phyloP scores from a whole-genome alignment of 2,888 invertebrate genomes.

The Sclerodermus sp. region DNA sequence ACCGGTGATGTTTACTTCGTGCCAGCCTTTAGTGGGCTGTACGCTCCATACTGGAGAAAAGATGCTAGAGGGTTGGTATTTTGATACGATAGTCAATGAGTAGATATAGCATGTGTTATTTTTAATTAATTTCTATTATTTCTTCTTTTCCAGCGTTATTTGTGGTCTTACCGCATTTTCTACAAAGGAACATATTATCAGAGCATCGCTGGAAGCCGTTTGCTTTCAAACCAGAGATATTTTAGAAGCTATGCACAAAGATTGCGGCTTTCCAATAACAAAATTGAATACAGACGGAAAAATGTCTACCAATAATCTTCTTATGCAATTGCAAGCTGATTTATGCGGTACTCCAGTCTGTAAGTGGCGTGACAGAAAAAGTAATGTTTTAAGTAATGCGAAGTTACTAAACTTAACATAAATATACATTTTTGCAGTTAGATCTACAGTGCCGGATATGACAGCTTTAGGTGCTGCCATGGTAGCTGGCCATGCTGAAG shows the following conservation, averaged over 20 bases:
- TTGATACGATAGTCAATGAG: too few relatives aligned
- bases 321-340: slow-evolving; percentile 97
- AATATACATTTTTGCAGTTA: slow-evolving; percentile 59
- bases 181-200: slow-evolving; percentile 87
- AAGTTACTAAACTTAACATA: background rate
- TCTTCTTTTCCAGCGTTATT: slow-evolving; percentile 69
- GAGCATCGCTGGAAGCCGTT: slow-evolving; percentile 93
- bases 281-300: slow-evolving; percentile 92
- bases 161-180: slow-evolving; percentile 94
- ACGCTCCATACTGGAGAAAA: slow-evolving; percentile 97
- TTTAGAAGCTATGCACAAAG: slow-evolving; percentile 91
- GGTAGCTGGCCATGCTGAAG: slow-evolving; percentile 82
- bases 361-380: slow-evolving; percentile 55
- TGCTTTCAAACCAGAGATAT: slow-evolving; percentile 96
- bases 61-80: slow-evolving; percentile 82
- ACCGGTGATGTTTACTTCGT: slow-evolving; percentile 98
- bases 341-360: slow-evolving; percentile 88
- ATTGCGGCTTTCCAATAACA: slow-evolving; percentile 80
- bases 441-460: slow-evolving; percentile 85
- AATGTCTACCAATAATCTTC: slow-evolving; percentile 84
- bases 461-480: slow-evolving; percentile 92
- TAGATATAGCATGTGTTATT: too few relatives aligned
- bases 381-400: background rate
- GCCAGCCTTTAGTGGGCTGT: slow-evolving; percentile 94
- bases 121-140: too few relatives aligned